Evolutionary conservation across 1,140 invertebrate species (phyloP).

Genomic region (Drosophila quadrilineata): DNA sequence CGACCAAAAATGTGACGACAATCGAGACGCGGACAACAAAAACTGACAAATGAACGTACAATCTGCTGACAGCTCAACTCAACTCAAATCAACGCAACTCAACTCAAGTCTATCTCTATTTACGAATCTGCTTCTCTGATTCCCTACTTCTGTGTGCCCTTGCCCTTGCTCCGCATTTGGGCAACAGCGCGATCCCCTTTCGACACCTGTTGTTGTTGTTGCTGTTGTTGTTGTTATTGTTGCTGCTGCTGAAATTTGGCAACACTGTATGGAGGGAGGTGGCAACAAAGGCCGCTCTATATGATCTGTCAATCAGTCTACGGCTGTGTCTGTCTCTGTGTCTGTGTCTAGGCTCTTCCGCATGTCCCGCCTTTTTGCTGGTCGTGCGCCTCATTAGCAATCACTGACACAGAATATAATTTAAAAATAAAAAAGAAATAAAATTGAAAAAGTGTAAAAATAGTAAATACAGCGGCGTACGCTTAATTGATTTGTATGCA

Average conservation of each 20-base stretch:
- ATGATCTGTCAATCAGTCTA: too few species aligned
- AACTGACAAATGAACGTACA: neutral
- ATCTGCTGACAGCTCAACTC: conserved; percentile 7
- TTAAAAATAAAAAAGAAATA: conserved; percentile 18
- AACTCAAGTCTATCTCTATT: conserved; percentile 29
- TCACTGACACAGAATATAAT: too few species aligned
- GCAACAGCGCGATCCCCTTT: conserved; percentile 1
- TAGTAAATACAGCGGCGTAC: conserved; percentile 32
- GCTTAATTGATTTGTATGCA: conserved; percentile 68
- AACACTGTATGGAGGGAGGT: conserved; percentile 5
- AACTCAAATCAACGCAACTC: too few species aligned
- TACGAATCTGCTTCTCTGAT: neutral
- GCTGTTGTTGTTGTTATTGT: neutral
- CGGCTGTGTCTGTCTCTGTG: too few species aligned
- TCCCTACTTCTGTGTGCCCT: neutral
- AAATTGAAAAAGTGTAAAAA: conserved; percentile 5
- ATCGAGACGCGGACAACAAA: conserved; percentile 19
- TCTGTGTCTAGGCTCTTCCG: conserved; percentile 46
- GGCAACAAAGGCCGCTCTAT: conserved; percentile 15
- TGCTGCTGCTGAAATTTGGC: conserved; percentile 44
- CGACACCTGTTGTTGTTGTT: conserved; percentile 17
- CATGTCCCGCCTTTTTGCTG: conserved; percentile 9
- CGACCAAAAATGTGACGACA: conserved; percentile 74
- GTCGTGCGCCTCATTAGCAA: conserved; percentile 21
- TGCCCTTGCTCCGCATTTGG: conserved; percentile 20